Percentiles rank a stretch among this genome's conserved stretches.
These are phyloP conservation scores for Anoncus sp. DNA, from an alignment of 2,888 invertebrate species.

Conservation along the genomic window DNA sequence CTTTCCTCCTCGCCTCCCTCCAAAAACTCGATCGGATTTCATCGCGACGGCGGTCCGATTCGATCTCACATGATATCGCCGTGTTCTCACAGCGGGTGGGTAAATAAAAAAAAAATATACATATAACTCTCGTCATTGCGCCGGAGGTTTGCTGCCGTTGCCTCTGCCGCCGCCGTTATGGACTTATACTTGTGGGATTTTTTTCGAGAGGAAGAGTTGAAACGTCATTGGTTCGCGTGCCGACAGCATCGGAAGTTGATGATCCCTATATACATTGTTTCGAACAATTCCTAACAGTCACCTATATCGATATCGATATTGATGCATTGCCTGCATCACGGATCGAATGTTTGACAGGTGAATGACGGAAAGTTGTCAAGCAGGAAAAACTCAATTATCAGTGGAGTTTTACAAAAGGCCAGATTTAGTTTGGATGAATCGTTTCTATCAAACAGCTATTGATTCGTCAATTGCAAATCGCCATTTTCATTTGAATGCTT, in stretches of 20 bases:
- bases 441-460: no score
- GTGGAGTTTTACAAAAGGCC: no score
- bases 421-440: no score
- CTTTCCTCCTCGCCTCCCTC: no score
- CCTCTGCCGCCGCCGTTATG: background rate
- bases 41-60: slow-evolving; percentile 68
- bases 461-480: no score
- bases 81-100: slow-evolving; percentile 53
- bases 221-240: slow-evolving; percentile 40
- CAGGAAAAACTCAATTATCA: no score
- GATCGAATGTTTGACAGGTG: slow-evolving; percentile 4
- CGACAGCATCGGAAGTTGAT: slow-evolving; percentile 23
- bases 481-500: no score
- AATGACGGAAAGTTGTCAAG: background rate
- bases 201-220: slow-evolving; percentile 20
- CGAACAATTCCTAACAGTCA: slow-evolving; percentile 15
- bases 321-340: background rate
- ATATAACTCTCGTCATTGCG: slow-evolving; percentile 45
- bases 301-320: slow-evolving; percentile 4
- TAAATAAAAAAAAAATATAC: slow-evolving; percentile 37
- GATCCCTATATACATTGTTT: background rate
- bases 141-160: slow-evolving; percentile 12
- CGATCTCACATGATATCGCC: slow-evolving; percentile 43
- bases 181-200: slow-evolving; percentile 15
- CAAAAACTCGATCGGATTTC: slow-evolving; percentile 71